phyloP scores from a whole-genome alignment of 2,797 vertebrate species.

The Falco columbarius region DNA sequence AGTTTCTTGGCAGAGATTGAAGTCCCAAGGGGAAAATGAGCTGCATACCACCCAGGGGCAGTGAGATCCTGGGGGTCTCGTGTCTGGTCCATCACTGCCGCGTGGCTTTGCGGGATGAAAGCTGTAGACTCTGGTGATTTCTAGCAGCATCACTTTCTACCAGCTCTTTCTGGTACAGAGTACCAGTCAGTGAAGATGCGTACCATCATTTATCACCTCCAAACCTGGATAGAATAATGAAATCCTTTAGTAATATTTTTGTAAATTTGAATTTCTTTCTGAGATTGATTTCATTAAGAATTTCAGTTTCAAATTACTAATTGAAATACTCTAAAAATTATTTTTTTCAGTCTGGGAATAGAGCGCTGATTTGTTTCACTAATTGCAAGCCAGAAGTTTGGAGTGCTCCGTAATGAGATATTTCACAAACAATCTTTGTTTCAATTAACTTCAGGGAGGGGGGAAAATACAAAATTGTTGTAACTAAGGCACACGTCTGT shows the following conservation, averaged over 20 bases:
- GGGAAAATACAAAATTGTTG: neutral
- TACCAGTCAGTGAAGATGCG: neutral
- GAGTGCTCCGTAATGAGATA: neutral
- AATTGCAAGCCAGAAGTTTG: neutral
- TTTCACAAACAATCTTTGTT: neutral
- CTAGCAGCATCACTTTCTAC: neutral
- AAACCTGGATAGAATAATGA: neutral
- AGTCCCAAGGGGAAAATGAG: neutral
- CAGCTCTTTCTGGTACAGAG: neutral
- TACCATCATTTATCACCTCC: neutral
- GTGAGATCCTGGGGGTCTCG: accelerated
- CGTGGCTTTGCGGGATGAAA: accelerated
- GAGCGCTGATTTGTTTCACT: neutral
- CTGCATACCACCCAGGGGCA: neutral
- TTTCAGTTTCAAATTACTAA: neutral
- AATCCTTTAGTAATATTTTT: neutral
- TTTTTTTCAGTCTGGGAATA: neutral
- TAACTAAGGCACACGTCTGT: neutral
- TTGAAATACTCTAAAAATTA: neutral
- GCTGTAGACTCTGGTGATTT: neutral
- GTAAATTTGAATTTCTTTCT: neutral
- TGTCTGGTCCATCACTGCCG: neutral
- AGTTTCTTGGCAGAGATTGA: neutral
- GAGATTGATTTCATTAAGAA: neutral
- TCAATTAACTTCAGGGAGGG: neutral